Percentiles rank a stretch among this genome's conserved stretches.
Conservation (phyloP, 2,888 invertebrate genomes). For the Icerya purchasi region DNA sequence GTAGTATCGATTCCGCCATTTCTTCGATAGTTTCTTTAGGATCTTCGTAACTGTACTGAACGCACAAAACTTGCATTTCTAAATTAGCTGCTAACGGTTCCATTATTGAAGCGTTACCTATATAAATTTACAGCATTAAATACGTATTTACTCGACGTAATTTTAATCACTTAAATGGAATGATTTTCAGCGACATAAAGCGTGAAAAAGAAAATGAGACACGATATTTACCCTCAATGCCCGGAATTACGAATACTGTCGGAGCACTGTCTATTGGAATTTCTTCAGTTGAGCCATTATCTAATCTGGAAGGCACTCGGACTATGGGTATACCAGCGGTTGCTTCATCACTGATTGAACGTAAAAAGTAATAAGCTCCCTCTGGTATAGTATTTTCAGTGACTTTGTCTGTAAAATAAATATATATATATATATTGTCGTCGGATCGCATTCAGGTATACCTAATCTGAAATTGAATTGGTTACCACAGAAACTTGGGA, state of each 20-base stretch:
- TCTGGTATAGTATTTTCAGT: too few relatives aligned
- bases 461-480: too few relatives aligned
- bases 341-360: slow-evolving; percentile 39
- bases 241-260: slow-evolving; percentile 39
- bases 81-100: slow-evolving; percentile 32
- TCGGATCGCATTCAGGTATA: too few relatives aligned
- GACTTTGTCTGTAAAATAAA: too few relatives aligned
- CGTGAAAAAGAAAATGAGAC: neutral
- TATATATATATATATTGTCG: too few relatives aligned
- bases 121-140: slow-evolving; percentile 4
- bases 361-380: slow-evolving; percentile 34
- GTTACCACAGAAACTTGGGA: too few relatives aligned
- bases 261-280: slow-evolving; percentile 20
- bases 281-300: slow-evolving; percentile 28
- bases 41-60: slow-evolving; percentile 32
- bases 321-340: slow-evolving; percentile 32
- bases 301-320: slow-evolving; percentile 32
- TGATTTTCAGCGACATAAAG: too few relatives aligned
- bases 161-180: too few relatives aligned
- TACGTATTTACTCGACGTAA: too few relatives aligned
- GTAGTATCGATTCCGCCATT: slow-evolving; percentile 27
- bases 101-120: slow-evolving; percentile 31
- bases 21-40: slow-evolving; percentile 27
- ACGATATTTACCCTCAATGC: slow-evolving; percentile 32
- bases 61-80: slow-evolving; percentile 30